A percentile compares a stretch with the other conserved stretches of the same genome.
phyloP scores from a whole-genome alignment of 92 coral and sea anemone species.

The Epizoanthus stellaris region DNA sequence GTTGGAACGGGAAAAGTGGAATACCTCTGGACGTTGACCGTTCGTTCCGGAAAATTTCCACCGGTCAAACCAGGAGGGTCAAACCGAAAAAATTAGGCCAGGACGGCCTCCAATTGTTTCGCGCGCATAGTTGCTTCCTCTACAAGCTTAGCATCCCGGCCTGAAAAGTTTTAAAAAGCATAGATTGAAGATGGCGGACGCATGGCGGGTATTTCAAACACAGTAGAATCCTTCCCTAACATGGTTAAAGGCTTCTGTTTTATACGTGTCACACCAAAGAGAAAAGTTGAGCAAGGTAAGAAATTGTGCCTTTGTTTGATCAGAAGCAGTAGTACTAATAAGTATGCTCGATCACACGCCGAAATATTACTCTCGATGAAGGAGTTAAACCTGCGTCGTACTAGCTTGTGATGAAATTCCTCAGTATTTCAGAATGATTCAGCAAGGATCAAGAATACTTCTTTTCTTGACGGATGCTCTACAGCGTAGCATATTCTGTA shows the following conservation, averaged over 20 bases:
- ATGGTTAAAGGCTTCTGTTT: constrained; percentile 48
- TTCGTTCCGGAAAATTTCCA: too few relatives aligned
- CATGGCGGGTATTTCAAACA: constrained; percentile 39
- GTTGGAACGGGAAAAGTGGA: too few relatives aligned
- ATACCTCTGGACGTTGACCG: too few relatives aligned
- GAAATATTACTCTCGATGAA: not conserved
- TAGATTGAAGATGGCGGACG: constrained; percentile 4
- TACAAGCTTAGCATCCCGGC: constrained; percentile 30
- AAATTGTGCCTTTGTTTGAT: not conserved
- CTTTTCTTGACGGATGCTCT: too few relatives aligned
- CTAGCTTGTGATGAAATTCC: too few relatives aligned
- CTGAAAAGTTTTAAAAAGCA: not conserved
- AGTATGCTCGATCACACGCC: not conserved
- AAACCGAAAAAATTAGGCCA: too few relatives aligned
- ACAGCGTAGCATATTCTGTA: too few relatives aligned
- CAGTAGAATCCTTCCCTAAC: not conserved
- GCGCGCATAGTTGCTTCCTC: not conserved
- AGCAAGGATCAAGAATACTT: too few relatives aligned
- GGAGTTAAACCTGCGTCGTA: too few relatives aligned
- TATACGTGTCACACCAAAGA: constrained; percentile 25
- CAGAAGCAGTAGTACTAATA: not conserved
- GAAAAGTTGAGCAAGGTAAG: constrained; percentile 29
- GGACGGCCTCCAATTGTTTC: not conserved
- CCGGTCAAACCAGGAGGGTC: too few relatives aligned
- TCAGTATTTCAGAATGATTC: too few relatives aligned